phyloP scores from a whole-genome alignment of 2,888 invertebrate species.

The Sarcophaga rosellei region DNA sequence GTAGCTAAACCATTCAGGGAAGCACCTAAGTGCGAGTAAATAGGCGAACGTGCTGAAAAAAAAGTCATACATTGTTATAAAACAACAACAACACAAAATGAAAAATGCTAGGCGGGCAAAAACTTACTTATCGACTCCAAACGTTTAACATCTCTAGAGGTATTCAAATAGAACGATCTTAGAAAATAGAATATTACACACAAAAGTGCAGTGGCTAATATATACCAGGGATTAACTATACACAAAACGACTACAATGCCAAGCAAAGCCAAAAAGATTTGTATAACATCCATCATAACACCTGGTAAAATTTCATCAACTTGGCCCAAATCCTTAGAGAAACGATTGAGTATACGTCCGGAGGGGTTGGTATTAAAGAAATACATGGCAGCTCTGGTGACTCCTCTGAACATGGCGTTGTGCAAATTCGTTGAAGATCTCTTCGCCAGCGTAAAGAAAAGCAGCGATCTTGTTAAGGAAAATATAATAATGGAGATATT shows the following conservation, averaged over 20 bases:
- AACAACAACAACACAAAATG: not conserved
- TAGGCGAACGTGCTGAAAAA: constrained; percentile 91
- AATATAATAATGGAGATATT: constrained; percentile 81
- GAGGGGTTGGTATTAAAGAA: constrained; percentile 95
- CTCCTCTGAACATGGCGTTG: constrained; percentile 90
- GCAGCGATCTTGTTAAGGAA: constrained; percentile 79
- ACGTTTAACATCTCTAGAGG: constrained; percentile 91
- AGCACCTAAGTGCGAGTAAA: constrained; percentile 96
- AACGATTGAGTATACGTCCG: constrained; percentile 91
- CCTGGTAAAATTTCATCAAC: constrained; percentile 81
- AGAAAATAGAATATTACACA: constrained; percentile 88
- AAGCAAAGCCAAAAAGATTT: constrained; percentile 89
- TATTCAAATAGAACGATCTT: constrained; percentile 88
- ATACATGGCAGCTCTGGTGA: constrained; percentile 90
- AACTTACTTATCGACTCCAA: constrained; percentile 91
- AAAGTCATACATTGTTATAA: not conserved
- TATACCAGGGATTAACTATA: constrained; percentile 87
- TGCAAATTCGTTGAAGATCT: constrained; percentile 90
- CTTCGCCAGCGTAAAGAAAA: constrained; percentile 85
- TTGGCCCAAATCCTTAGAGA: constrained; percentile 92
- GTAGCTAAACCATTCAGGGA: constrained; percentile 95
- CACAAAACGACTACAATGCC: constrained; percentile 91
- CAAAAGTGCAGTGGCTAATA: constrained; percentile 87
- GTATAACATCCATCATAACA: constrained; percentile 81
- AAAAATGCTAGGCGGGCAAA: not conserved